These are phyloP conservation scores for Acipenser oxyrinchus DNA, from an alignment of 2,797 vertebrate genomes.

Conservation along the genomic window DNA sequence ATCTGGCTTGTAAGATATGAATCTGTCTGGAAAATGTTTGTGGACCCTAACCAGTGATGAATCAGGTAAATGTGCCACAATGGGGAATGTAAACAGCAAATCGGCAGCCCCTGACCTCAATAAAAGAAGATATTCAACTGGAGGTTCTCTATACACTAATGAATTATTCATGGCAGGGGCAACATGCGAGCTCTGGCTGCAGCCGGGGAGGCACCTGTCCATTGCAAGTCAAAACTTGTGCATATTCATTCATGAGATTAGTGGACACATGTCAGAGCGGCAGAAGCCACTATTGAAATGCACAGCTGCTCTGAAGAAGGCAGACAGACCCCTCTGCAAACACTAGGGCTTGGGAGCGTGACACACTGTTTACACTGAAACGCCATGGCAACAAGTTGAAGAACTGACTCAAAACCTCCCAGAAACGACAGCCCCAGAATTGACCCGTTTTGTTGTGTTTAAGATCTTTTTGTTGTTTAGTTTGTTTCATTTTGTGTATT, in stretches of 20 bases:
- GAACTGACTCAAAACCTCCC: neutral
- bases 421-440: neutral
- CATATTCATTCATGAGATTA: slow-evolving; percentile 2
- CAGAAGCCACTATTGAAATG: slow-evolving; percentile 4
- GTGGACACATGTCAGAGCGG: slow-evolving; percentile 1
- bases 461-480: neutral
- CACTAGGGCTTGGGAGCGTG: neutral
- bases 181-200: neutral
- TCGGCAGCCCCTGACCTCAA: neutral
- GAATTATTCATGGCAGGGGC: slow-evolving; percentile 5
- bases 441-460: neutral
- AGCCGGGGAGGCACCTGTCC: slow-evolving; percentile 2
- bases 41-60: neutral
- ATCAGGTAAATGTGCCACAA: neutral
- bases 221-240: neutral
- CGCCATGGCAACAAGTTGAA: neutral
- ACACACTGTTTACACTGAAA: neutral
- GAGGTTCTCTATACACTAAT: neutral
- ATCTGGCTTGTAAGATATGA: too few relatives aligned
- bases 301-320: slow-evolving; percentile 4
- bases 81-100: neutral
- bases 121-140: neutral
- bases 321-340: neutral
- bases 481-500: neutral
- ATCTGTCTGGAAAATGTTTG: too few relatives aligned